phyloP scores from a whole-genome alignment of 2,888 invertebrate genomes.

The Willowsia nigromaculata region DNA sequence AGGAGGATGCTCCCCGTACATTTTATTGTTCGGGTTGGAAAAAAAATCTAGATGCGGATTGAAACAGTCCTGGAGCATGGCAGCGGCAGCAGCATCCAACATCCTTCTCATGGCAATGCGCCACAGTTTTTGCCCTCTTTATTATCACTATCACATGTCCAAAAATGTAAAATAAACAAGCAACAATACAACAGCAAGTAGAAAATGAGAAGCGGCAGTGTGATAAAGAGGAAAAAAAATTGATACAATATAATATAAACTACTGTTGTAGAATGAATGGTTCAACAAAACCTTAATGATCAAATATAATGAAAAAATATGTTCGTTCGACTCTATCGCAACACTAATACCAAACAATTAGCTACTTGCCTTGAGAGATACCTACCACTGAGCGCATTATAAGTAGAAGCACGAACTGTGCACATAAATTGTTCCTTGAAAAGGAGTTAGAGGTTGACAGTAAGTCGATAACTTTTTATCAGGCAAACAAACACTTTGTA shows the following conservation, averaged over 20 bases:
- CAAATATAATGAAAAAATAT: neutral
- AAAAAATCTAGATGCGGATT: neutral
- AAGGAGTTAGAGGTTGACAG: neutral
- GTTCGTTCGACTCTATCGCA: too few species aligned
- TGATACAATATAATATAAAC: neutral
- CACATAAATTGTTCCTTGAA: neutral
- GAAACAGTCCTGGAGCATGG: neutral
- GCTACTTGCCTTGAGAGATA: neutral
- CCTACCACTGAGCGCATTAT: neutral
- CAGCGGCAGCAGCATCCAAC: too few species aligned
- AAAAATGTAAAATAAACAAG: conserved; percentile 34
- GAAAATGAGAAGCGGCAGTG: neutral
- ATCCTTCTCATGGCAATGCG: neutral
- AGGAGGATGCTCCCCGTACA: conserved; percentile 6
- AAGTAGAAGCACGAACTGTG: neutral
- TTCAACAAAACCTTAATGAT: neutral
- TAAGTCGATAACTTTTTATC: neutral
- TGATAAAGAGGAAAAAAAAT: neutral
- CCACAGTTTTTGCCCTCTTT: conserved; percentile 5
- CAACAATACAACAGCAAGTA: neutral
- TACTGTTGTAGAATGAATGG: neutral
- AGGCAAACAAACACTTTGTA: neutral
- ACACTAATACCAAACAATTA: neutral
- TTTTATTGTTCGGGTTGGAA: neutral
- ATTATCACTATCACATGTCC: conserved; percentile 36